Evolutionary conservation across 2,113 vertebrate species (phyloP), one percentile per base, ranked within the genome.

Genomic region (human): DNA sequence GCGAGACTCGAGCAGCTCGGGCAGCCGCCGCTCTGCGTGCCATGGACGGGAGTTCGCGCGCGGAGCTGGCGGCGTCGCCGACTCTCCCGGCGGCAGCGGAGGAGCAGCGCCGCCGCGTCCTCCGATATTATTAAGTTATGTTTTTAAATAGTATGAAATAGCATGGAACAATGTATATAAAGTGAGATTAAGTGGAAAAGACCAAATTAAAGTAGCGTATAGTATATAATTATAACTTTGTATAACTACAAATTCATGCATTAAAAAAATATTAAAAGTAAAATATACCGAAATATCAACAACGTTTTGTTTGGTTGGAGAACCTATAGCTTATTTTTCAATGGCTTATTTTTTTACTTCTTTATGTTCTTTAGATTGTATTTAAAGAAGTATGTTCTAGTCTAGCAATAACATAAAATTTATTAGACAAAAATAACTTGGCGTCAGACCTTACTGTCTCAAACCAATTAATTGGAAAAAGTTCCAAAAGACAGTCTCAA

Each of bases 1-100:
- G 82, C 70, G 89, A 68, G 48, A 25, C 75, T 76, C 43, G 88
- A 73, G 83, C 89, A 90, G 85, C 96, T 92, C 81, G 57, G 94
- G 82, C 84, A 86, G 90, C 97, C 91, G 97, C 98, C 96, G 96
- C 97, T 97, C 97, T 80, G 97, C 90, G 98, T 97, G 98, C 98
- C 98, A 98, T 98, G 97, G 97, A 98, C 98, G 78, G 95, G 98
- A 98, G 98, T 99, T 99, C 98, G 98, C 99, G 99, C 99, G 99
- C 99, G 98, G 99, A 99, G 99, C 98, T 86, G 88, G 92, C 84
- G 61, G 94, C 86, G 70, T 92, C 96, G 95, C 96, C 80, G 98
- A 97, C 97, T 98, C 97, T 95, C 95, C 97, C 95, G 90, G 94
- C 95, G 94, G 98, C 96, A 83, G 98, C 97, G 80, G 95, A 95